Base-by-base conservation (phyloP, 2,888 invertebrate species). In the Himalopsyche kuldschensis region DNA sequence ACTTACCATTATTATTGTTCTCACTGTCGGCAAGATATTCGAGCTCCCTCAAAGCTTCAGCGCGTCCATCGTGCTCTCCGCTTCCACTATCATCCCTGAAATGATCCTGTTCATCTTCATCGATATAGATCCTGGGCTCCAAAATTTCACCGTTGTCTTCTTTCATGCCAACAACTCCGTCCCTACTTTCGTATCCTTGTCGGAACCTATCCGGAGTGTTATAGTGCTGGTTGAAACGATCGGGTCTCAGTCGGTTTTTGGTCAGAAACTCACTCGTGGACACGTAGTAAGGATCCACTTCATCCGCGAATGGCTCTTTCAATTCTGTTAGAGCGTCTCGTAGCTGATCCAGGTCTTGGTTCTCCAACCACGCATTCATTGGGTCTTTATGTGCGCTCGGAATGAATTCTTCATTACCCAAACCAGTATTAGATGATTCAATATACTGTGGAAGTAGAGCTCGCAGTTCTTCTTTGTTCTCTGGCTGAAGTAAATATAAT, bases 121-220 rank as follows among this genome's bases (percentile, higher is more conserved):
- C 93, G 78, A 90, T 90, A 87, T 94, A 93, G 86, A 93, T 92
- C 81, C 93, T 90, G 20, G 91, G 91, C 88, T 94, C 93, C 8
- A 92, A 91, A 69, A 92, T 85, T 88, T 88, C 82, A 88, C 88
- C 63, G 87, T 88, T 82, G 0, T 87, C 85, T 47, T 89, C 88
- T 20, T 88, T 87, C n/a, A 87, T 86, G 10, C 88, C 86, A 5
- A 87, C 63, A 46, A 87, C 76, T 86, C 88, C 87, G 79, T 89
- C 89, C n/a, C 87, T 84, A 48, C 87, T 87, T 82, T 89, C 91
- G 87, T 88, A 87, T 11, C 89, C 90, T 27, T 87, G 86, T 15
- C 90, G 87, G 86, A 88, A 89, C 80, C 87, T 84, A 76, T 89
- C 89, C 0, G 90, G 90, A 15, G 89, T 90, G 87, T 90, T 90